Conservation (phyloP, 2,888 invertebrate genomes). For the Spilarctia lutea region DNA sequence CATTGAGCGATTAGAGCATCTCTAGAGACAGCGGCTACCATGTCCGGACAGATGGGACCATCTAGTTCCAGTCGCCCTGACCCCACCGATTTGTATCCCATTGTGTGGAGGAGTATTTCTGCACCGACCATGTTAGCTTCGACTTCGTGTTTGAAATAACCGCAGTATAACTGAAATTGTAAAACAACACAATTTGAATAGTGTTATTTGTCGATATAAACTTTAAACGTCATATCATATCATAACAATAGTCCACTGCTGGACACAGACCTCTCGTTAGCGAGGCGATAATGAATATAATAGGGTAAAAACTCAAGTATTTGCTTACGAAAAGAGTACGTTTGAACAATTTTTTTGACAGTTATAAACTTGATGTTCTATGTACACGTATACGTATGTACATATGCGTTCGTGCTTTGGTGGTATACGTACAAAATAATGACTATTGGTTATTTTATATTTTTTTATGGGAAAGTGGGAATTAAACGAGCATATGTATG, state of each 20-base stretch:
- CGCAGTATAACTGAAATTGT: constrained; percentile 91
- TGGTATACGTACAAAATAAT: too few species aligned
- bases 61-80: constrained; percentile 87
- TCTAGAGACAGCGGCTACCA: constrained; percentile 91
- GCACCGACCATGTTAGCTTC: constrained; percentile 93
- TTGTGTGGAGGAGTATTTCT: constrained; percentile 91
- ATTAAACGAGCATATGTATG: too few species aligned
- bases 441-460: too few species aligned
- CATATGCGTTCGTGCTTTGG: too few species aligned
- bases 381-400: neutral
- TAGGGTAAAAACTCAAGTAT: too few species aligned
- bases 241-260: too few species aligned
- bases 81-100: constrained; percentile 91
- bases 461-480: too few species aligned
- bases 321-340: neutral
- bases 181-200: constrained; percentile 5
- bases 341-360: neutral
- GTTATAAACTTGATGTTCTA: neutral
- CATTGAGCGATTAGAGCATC: constrained; percentile 95
- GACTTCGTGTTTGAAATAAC: constrained; percentile 95
- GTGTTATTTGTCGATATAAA: neutral
- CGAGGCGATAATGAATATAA: too few species aligned
- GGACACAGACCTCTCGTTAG: too few species aligned
- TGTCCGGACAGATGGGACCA: constrained; percentile 93
- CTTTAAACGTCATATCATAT: too few species aligned